These are phyloP conservation scores for Cataglyphis livida DNA, from an alignment of 2,888 invertebrate species.

Conservation along the genomic window DNA sequence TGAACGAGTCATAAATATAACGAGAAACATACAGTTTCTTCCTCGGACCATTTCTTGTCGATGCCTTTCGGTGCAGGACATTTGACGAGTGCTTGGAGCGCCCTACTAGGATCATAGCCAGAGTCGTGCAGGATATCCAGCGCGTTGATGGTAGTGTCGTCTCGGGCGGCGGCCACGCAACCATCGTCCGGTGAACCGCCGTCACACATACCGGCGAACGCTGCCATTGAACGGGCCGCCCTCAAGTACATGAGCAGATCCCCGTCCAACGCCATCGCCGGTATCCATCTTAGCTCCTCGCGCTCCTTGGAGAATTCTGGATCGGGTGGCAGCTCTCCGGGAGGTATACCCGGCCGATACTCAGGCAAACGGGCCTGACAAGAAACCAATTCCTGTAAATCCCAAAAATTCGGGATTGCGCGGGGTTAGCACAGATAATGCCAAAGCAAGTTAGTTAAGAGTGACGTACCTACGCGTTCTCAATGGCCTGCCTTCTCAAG, in stretches of 20 bases:
- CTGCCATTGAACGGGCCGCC: conserved; percentile 99
- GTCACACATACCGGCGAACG: conserved; percentile 99
- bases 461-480: conserved; percentile 77
- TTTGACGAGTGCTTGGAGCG: conserved; percentile 97
- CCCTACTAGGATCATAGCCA: conserved; percentile 98
- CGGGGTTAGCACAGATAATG: conserved; percentile 83
- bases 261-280: conserved; percentile 96
- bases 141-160: conserved; percentile 99
- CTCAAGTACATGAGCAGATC: conserved; percentile 99
- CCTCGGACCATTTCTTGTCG: conserved; percentile 99
- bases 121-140: conserved; percentile 98
- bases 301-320: conserved; percentile 87
- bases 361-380: conserved; percentile 89
- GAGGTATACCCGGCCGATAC: conserved; percentile 86
- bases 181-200: conserved; percentile 99
- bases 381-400: conserved; percentile 85
- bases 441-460: conserved; percentile 81
- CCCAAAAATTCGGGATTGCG: conserved; percentile 82
- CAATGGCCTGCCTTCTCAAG: conserved; percentile 76
- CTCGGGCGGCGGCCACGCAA: conserved; percentile 97
- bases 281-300: conserved; percentile 98
- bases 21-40: conserved; percentile 91
- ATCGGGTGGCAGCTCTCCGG: conserved; percentile 86
- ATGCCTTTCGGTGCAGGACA: conserved; percentile 98
- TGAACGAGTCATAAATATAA: conserved; percentile 11